Base-by-base conservation (phyloP, 2,797 vertebrate genomes). In the Sciurus vulgaris region DNA sequence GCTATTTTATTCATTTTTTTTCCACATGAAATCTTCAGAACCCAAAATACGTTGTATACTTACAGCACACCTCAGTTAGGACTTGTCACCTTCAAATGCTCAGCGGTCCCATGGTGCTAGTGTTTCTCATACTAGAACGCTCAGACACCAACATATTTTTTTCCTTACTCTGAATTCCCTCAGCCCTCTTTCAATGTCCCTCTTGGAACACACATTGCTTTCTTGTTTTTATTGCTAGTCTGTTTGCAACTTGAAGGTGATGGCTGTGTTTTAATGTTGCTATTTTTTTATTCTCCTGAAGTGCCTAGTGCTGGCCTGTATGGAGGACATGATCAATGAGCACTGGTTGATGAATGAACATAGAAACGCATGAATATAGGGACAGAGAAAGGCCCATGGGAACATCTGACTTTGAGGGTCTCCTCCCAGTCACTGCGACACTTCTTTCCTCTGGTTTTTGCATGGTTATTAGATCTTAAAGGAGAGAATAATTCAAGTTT, bases 361-460 rank as follows among this genome's bases (percentile, higher is more conserved):
- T 49, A 54, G 41, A 70, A 47, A 38, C 74, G 41, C 65, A 3
- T 8, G 78, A 74, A 28, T 24, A 83, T 28, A n/a, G 70, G 54
- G 74, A 81, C 54, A 30, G 81, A 67, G 81, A 49, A 49, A 35
- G 72, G 8, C 44, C 59, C 81, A 12, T 3, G 28, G 82, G 30
- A n/a, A 22, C 87, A 77, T 74, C 86, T 84, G 85, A 72, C 86
- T 49, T 26, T n/a, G 56, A 91, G 76, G 59, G 18, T 78, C 89
- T 76, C 74, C 86, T 65, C 78, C 18, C 49, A 54, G n/a, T 38
- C 63, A 74, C 56, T 13, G 20, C 33, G 93, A 69, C 67, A 20
- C 77, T 94, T 72, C 86, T 95, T 89, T 70, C n/a, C 86, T 91
- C 76, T 89, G 78, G 41, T 95, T 79, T 96, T 49, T 89, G 33